phyloP scores from a whole-genome alignment of 2,113 vertebrate genomes.

The Indicator indicator region DNA sequence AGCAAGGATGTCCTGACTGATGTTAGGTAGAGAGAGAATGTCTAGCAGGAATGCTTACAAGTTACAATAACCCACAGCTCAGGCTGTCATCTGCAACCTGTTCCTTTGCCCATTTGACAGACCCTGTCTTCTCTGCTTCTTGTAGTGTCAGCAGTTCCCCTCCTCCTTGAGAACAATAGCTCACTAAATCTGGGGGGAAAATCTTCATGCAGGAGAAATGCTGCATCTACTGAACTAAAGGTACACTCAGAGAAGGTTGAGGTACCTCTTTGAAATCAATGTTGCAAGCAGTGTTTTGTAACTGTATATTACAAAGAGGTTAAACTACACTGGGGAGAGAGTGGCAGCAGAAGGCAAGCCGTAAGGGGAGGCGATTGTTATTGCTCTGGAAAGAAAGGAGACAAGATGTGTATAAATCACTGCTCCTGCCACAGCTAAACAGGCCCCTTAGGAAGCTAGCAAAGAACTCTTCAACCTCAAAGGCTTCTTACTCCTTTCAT shows the following conservation, averaged over 20 bases:
- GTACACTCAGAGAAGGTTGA: neutral
- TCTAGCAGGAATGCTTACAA: neutral
- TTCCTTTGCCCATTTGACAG: neutral
- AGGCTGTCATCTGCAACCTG: neutral
- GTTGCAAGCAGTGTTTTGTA: conserved; percentile 37
- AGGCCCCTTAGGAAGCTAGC: conserved; percentile 37
- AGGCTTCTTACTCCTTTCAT: conserved; percentile 43
- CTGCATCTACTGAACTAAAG: neutral
- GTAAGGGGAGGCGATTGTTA: conserved; percentile 36
- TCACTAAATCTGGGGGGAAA: neutral
- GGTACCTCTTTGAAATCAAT: neutral
- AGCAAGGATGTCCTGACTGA: neutral
- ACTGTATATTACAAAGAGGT: conserved; percentile 12
- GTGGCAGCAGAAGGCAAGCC: neutral
- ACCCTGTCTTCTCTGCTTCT: neutral
- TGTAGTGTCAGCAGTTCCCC: neutral
- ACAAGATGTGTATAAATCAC: conserved; percentile 27
- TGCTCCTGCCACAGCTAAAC: neutral
- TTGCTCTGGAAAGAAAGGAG: conserved; percentile 18
- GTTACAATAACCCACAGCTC: neutral
- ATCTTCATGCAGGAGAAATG: neutral
- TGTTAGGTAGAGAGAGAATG: neutral
- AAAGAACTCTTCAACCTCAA: conserved; percentile 49
- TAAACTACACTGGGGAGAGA: conserved; percentile 1
- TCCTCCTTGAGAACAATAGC: conserved; percentile 20